phyloP scores from a whole-genome alignment of 1,140 invertebrate genomes.

The Dolichoris vasculosae region DNA sequence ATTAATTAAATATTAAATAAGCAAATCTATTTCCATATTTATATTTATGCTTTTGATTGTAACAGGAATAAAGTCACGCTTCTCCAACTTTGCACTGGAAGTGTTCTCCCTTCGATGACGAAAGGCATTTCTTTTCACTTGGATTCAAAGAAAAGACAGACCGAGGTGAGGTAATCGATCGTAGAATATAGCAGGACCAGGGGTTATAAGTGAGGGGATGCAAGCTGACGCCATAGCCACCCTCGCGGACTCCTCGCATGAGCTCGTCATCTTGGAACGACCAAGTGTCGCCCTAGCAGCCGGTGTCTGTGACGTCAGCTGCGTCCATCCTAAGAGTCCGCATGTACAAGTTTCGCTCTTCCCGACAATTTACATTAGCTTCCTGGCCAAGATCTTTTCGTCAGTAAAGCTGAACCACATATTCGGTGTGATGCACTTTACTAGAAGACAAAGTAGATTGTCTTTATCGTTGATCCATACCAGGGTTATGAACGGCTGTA shows the following conservation, averaged over 20 bases:
- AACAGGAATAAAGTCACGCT: not conserved
- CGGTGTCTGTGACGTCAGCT: constrained; percentile 34
- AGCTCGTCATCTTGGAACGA: constrained; percentile 37
- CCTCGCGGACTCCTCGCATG: not conserved
- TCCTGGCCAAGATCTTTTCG: not conserved
- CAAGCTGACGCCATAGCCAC: constrained; percentile 37
- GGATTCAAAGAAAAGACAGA: not conserved
- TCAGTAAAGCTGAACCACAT: not conserved
- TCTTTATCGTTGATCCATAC: too few relatives aligned
- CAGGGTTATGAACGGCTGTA: not conserved
- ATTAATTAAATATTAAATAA: not conserved
- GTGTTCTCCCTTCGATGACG: not conserved
- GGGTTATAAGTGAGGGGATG: too few relatives aligned
- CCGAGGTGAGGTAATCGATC: not conserved
- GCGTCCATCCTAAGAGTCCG: not conserved
- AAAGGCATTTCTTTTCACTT: not conserved
- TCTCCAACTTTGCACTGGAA: too few relatives aligned
- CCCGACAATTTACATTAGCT: not conserved
- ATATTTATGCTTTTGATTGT: not conserved
- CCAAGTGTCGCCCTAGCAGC: constrained; percentile 43
- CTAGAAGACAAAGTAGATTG: too few relatives aligned
- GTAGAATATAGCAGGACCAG: not conserved
- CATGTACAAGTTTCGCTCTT: too few relatives aligned
- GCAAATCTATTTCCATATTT: not conserved
- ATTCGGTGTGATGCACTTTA: not conserved